Percentiles rank a stretch among this genome's conserved stretches.
phyloP scores from a whole-genome alignment of 2,797 vertebrate species.

The Prunella strophiata region DNA sequence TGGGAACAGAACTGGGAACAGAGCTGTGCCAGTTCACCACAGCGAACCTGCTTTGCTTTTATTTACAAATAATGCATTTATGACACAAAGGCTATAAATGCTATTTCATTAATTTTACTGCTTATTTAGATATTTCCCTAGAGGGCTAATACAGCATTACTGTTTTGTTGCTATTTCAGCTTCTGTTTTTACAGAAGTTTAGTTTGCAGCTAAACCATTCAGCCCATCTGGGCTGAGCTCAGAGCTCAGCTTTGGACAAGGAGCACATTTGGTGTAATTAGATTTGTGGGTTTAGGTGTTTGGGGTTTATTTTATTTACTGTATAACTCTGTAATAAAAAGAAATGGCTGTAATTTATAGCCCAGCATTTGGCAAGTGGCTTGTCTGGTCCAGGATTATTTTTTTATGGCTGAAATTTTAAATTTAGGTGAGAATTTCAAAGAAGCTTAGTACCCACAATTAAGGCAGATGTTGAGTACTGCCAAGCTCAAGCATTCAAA shows the following conservation, averaged over 20 bases:
- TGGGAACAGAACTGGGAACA: not conserved
- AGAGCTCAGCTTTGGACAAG: not conserved
- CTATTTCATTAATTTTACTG: slow-evolving; percentile 40
- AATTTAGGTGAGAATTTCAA: slow-evolving; percentile 52
- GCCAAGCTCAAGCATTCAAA: not conserved
- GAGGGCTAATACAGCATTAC: not conserved
- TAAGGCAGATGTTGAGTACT: not conserved
- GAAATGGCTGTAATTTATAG: slow-evolving; percentile 53
- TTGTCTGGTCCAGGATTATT: not conserved
- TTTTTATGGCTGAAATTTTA: slow-evolving; percentile 40
- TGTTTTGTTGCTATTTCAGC: slow-evolving; percentile 10
- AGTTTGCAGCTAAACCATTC: not conserved
- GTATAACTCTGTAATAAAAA: slow-evolving; percentile 46
- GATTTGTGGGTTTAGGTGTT: slow-evolving; percentile 63
- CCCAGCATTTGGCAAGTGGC: not conserved
- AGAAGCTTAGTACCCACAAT: slow-evolving; percentile 2
- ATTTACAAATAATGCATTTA: slow-evolving; percentile 25
- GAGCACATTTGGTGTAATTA: slow-evolving; percentile 45
- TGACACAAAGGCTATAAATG: slow-evolving; percentile 7
- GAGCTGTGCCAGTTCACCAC: not conserved
- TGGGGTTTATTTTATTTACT: slow-evolving; percentile 24
- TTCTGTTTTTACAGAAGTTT: slow-evolving; percentile 9
- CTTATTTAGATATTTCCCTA: slow-evolving; percentile 46
- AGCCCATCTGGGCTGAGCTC: not conserved
- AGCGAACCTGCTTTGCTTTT: not conserved